A percentile compares a stretch with the other conserved stretches of the same genome.
Evolutionary conservation across 2,113 vertebrate species (phyloP).

Genomic region (Pristiophorus japonicus): DNA sequence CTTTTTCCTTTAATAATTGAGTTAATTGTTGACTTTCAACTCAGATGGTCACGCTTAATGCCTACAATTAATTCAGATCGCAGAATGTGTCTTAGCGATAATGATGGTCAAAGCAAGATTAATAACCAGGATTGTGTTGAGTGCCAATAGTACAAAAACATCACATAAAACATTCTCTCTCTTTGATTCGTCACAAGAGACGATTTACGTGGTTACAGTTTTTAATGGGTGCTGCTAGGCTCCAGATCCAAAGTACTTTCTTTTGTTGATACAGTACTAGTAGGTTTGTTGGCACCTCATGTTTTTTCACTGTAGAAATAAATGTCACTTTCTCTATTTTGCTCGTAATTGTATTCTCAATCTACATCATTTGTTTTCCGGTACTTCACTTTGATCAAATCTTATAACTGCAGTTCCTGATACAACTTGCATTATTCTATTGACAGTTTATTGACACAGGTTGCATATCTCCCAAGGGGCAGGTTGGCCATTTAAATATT

Average conservation of each 20-base stretch:
- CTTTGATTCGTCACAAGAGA: neutral
- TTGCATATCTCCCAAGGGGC: neutral
- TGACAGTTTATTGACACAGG: neutral
- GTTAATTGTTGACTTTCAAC: conserved; percentile 14
- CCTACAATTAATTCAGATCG: neutral
- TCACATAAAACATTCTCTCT: neutral
- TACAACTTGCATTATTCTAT: neutral
- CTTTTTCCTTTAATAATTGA: neutral
- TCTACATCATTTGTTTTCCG: neutral
- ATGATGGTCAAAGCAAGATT: neutral
- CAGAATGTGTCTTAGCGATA: neutral
- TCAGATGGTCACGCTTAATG: neutral
- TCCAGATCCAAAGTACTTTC: neutral
- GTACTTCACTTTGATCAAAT: neutral
- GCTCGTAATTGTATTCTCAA: neutral
- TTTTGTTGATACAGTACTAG: neutral
- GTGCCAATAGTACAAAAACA: neutral
- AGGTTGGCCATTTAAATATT: no score
- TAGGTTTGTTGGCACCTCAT: neutral
- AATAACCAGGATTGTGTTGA: neutral
- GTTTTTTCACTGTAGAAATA: neutral
- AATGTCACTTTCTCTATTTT: neutral
- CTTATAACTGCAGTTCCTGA: neutral
- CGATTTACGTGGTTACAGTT: neutral
- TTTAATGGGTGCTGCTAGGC: neutral